Evolutionary conservation across 2,113 vertebrate genomes (phyloP).

Genomic region (Rousettus leschenaultii): DNA sequence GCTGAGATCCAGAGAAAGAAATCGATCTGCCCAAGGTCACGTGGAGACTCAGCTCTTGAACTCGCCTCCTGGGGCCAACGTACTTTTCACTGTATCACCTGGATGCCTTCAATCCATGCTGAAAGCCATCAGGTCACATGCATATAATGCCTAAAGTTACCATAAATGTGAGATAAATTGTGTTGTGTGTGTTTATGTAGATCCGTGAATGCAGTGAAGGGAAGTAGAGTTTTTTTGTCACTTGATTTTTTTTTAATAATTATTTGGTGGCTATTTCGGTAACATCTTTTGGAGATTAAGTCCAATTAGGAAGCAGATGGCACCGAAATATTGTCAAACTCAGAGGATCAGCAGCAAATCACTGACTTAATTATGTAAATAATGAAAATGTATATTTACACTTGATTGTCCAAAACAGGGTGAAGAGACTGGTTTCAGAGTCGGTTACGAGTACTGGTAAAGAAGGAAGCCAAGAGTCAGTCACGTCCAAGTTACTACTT

Average conservation of each 20-base stretch:
- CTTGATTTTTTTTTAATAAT: background rate
- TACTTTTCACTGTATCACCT: background rate
- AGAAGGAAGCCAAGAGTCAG: constrained; percentile 57
- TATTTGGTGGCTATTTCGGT: constrained; percentile 79
- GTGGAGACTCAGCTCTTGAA: background rate
- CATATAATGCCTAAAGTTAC: background rate
- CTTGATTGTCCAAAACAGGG: constrained; percentile 82
- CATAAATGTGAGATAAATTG: background rate
- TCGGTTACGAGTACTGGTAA: constrained; percentile 71
- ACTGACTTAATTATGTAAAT: constrained; percentile 84
- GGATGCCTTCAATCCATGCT: background rate
- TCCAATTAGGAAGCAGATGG: constrained; percentile 87
- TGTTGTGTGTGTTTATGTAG: background rate
- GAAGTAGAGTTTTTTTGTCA: background rate
- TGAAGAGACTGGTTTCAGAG: constrained; percentile 81
- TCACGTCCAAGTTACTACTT: rapidly evolving
- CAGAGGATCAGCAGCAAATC: constrained; percentile 83
- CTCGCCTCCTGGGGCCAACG: rapidly evolving
- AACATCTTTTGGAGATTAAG: constrained; percentile 84
- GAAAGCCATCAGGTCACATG: background rate
- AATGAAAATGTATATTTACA: constrained; percentile 87
- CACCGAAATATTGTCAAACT: constrained; percentile 80
- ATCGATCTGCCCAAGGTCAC: background rate
- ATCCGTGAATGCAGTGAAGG: background rate
- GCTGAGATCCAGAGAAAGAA: background rate